Evolutionary conservation across 2,797 vertebrate genomes (phyloP).

Genomic region (Labeo calbasu): DNA sequence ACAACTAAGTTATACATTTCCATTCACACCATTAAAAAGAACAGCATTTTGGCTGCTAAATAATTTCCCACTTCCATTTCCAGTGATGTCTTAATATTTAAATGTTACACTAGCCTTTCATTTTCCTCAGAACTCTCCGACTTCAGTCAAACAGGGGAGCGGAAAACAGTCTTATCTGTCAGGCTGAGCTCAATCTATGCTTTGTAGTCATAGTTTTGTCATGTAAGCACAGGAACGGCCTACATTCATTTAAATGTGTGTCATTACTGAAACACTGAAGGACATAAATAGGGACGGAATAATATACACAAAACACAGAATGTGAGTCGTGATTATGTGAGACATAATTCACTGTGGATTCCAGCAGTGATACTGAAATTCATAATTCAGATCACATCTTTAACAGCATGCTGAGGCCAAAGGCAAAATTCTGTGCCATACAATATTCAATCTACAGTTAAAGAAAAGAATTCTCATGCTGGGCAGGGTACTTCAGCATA

Average conservation of each 20-base stretch:
- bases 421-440: conserved; percentile 27
- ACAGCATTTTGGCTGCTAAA: not conserved
- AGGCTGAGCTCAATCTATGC: not conserved
- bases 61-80: not conserved
- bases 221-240: not conserved
- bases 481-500: conserved; percentile 10
- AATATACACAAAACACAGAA: conserved; percentile 51
- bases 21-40: conserved; percentile 28
- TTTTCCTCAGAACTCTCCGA: not conserved
- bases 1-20: conserved; percentile 70
- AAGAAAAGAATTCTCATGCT: conserved; percentile 53
- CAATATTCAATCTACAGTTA: conserved; percentile 40
- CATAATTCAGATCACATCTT: conserved; percentile 57
- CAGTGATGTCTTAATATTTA: conserved; percentile 13
- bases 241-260: not conserved
- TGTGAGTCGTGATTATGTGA: conserved; percentile 5
- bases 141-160: not conserved
- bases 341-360: conserved; percentile 68
- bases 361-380: conserved; percentile 63
- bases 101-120: not conserved
- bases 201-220: not conserved
- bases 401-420: conserved; percentile 47
- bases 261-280: not conserved
- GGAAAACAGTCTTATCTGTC: not conserved
- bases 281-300: not conserved